Percentiles rank a stretch among this genome's conserved stretches.
Evolutionary conservation across 2,888 invertebrate species (phyloP).

Genomic region (Melinopterus prodromus): DNA sequence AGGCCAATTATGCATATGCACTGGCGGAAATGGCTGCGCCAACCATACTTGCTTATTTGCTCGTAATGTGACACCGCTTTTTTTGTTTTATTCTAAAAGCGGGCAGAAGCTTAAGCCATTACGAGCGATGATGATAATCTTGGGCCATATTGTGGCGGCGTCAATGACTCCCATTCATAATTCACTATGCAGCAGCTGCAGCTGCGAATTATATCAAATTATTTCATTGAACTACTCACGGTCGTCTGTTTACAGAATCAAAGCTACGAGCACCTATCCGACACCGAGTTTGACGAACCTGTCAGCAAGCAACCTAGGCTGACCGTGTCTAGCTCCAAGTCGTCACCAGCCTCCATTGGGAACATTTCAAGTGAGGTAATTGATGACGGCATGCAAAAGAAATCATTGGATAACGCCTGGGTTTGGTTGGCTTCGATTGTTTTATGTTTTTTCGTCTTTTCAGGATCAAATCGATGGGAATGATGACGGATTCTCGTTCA

Average conservation of each 20-base stretch:
- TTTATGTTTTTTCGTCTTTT: not conserved
- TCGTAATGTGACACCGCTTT: no score
- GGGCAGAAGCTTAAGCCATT: no score
- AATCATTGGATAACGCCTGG: not conserved
- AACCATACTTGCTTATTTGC: no score
- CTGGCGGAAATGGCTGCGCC: no score
- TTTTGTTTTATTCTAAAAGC: no score
- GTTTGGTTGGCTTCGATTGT: not conserved
- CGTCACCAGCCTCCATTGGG: conserved; percentile 20
- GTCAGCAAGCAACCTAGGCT: conserved; percentile 78
- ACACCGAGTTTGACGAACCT: conserved; percentile 76
- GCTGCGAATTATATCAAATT: not conserved
- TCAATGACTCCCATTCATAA: not conserved
- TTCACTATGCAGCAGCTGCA: not conserved
- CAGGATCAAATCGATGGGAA: conserved; percentile 39
- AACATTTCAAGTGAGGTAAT: conserved; percentile 25
- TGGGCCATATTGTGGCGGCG: not conserved
- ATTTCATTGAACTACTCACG: not conserved
- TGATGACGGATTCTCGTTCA: conserved; percentile 28
- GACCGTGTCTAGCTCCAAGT: conserved; percentile 46
- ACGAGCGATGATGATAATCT: not conserved
- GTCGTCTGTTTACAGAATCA: conserved; percentile 22
- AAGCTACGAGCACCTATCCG: conserved; percentile 56
- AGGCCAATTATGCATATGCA: no score
- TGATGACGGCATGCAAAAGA: not conserved